These are phyloP conservation scores for Noctua comes DNA, from an alignment of 2,888 invertebrate species.

Conservation along the genomic window DNA sequence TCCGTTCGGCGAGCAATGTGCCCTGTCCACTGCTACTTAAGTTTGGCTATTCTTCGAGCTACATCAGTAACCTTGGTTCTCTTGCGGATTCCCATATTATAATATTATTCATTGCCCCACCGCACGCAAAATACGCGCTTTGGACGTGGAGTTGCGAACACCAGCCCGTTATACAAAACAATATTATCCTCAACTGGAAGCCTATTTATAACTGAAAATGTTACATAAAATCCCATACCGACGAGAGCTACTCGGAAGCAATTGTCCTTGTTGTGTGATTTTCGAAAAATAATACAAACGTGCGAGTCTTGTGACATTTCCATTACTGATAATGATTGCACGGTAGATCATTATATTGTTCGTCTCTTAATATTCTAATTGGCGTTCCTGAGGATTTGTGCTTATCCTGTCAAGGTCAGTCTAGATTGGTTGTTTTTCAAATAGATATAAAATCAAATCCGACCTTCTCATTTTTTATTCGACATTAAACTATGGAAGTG, in stretches of 20 bases:
- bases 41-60: too few species aligned
- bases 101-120: too few species aligned
- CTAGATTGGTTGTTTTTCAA: not conserved
- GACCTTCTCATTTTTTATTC: not conserved
- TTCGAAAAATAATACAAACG: not conserved
- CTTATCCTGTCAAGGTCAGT: not conserved
- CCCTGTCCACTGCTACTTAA: too few species aligned
- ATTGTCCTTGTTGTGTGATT: not conserved
- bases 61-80: too few species aligned
- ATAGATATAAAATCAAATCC: not conserved
- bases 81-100: too few species aligned
- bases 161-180: too few species aligned
- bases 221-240: not conserved
- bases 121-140: too few species aligned
- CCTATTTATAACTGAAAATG: constrained; percentile 1
- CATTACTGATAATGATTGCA: not conserved
- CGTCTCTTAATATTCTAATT: not conserved
- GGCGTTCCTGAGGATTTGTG: not conserved
- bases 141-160: too few species aligned
- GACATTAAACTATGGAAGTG: not conserved
- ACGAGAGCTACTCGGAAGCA: not conserved
- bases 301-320: not conserved
- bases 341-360: not conserved
- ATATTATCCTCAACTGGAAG: not conserved
- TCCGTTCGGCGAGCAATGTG: too few species aligned